phyloP scores from a whole-genome alignment of 2,113 vertebrate genomes.

The Oenanthe oenanthe region DNA sequence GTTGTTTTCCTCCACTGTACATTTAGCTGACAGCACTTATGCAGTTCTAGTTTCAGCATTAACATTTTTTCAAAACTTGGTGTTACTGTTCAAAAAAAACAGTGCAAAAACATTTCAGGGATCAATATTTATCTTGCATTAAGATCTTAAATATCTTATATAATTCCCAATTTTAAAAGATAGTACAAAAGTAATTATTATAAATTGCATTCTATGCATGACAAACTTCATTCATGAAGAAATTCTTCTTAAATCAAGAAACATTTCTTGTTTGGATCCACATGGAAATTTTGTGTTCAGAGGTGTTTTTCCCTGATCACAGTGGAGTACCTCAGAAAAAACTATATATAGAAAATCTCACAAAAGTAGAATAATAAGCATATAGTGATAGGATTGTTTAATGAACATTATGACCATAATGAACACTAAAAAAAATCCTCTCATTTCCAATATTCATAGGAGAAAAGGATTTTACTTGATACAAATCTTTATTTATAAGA shows the following conservation, averaged over 20 bases:
- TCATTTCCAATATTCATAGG: neutral
- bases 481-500: neutral
- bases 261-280: neutral
- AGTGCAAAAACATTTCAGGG: neutral
- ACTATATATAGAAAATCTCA: neutral
- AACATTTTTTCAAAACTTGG: neutral
- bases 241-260: neutral
- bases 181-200: neutral
- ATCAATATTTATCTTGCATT: neutral
- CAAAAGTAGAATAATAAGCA: neutral
- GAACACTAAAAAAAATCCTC: neutral
- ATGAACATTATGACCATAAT: neutral
- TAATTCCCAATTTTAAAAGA: neutral
- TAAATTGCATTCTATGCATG: neutral
- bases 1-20: no score
- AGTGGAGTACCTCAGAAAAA: neutral
- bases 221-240: neutral
- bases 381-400: neutral
- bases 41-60: neutral
- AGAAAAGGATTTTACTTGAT: neutral
- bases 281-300: neutral
- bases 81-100: neutral
- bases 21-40: neutral
- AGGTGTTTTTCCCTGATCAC: neutral
- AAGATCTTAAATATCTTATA: neutral